Evolutionary conservation across 2,797 vertebrate species (phyloP), one percentile per base, ranked within the genome.

Genomic region (Syncerus caffer): DNA sequence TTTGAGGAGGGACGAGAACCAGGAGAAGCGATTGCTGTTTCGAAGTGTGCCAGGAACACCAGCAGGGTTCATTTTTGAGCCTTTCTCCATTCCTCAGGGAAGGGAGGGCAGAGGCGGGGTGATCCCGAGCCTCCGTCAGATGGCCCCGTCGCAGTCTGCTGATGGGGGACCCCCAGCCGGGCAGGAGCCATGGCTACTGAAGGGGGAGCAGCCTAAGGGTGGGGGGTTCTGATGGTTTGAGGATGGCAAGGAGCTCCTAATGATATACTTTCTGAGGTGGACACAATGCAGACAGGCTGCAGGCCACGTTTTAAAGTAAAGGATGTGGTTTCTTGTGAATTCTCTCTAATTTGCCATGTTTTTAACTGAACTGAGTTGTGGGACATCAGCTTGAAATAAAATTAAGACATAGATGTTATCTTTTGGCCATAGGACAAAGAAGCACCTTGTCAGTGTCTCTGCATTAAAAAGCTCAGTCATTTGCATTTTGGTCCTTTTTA

Each of bases 301-400:
- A 58, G 88, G 57, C 83, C 93, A 82, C 11, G 47, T 84, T 95
- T 97, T 74, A 92, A 95, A 94, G 64, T 78, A n/a, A 92, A 93
- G 53, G 88, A 47, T 16, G 31, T 64, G 21, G 31, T 87, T 94
- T 93, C 60, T 95, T 83, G 3, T 57, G 78, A 89, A 60, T 74
- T 84, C n/a, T 92, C 92, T 53, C 84, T 67, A 16, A 71, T 76
- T 62, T 83, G 64, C 84, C 64, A 15, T 67, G 13, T 82, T 92
- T 89, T 85, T 89, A 45, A 16, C 4, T 51, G 8, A 83, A 64
- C 74, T 85, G 47, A 79, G 38, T 96, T 96, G 21, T 53, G 3
- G 53, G 93, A 60, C 47, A 94, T 79, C 42, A 85, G 25, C 87
- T 84, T 93, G 89, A 93, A 95, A 51, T 89, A 78, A 83, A 95